phyloP scores from a whole-genome alignment of 1,140 invertebrate species.

The Chymomyza costata region DNA sequence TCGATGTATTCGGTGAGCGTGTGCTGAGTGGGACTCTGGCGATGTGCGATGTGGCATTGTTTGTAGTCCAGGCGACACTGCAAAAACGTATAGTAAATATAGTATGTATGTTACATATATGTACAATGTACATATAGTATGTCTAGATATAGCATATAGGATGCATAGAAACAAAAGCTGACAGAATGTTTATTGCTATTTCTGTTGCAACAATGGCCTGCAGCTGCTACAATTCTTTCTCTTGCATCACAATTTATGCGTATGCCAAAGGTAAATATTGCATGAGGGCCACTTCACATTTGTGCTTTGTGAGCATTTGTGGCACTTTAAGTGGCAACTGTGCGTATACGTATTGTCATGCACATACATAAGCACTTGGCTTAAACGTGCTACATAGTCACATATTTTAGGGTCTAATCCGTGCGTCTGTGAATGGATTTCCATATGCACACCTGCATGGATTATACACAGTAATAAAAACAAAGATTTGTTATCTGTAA shows the following conservation, averaged over 20 bases:
- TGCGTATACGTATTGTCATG: constrained; percentile 22
- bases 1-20: constrained; percentile 89
- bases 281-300: constrained; percentile 1
- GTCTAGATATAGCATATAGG: too few relatives aligned
- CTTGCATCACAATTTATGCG: constrained; percentile 25
- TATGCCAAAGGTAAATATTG: constrained; percentile 25
- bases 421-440: neutral
- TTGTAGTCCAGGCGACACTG: constrained; percentile 92
- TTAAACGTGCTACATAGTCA: too few relatives aligned
- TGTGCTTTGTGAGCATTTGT: too few relatives aligned
- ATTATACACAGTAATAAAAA: neutral
- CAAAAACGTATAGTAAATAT: constrained; percentile 37
- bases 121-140: too few relatives aligned
- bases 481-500: too few relatives aligned
- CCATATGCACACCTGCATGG: neutral
- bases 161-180: neutral
- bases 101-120: too few relatives aligned
- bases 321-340: constrained; percentile 1
- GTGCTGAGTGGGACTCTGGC: constrained; percentile 80
- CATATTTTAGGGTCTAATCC: too few relatives aligned
- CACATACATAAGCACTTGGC: too few relatives aligned
- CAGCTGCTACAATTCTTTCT: neutral
- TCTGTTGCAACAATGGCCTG: too few relatives aligned
- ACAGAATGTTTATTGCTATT: too few relatives aligned
- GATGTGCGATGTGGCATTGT: constrained; percentile 85